Conservation (phyloP, 2,113 vertebrate species). For the Rhea pennata region DNA sequence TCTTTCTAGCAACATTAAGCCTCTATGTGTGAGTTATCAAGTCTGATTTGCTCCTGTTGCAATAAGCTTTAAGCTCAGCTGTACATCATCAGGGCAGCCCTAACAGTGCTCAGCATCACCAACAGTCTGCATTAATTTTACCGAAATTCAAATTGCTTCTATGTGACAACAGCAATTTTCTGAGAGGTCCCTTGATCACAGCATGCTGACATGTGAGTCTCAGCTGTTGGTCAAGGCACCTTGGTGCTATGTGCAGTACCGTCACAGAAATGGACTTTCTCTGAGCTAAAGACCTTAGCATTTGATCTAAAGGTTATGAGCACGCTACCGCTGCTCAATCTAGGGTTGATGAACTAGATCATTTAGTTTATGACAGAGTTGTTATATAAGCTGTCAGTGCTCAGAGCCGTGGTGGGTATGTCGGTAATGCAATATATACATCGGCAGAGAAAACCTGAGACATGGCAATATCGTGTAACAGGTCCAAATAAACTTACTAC, state of each 20-base stretch:
- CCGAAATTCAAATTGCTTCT: neutral
- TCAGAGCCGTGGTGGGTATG: neutral
- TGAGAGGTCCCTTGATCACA: neutral
- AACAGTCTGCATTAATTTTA: neutral
- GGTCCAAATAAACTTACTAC: neutral
- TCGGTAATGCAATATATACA: neutral
- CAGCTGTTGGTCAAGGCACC: neutral
- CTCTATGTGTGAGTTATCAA: neutral
- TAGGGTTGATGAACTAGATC: neutral
- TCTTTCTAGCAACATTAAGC: neutral
- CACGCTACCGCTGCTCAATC: neutral
- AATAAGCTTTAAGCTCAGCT: neutral
- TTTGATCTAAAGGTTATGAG: neutral
- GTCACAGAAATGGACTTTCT: neutral
- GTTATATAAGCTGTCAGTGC: neutral
- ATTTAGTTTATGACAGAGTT: neutral
- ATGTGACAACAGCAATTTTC: neutral
- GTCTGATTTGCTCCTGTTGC: neutral
- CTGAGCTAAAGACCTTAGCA: neutral
- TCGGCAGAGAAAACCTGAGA: neutral
- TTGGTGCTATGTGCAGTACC: fast-evolving
- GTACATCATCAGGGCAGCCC: neutral
- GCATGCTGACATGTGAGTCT: neutral
- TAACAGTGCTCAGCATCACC: neutral
- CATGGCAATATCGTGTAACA: neutral